Conservation (phyloP, 2,888 invertebrate genomes). For the Ecdyonurus torrentis region DNA sequence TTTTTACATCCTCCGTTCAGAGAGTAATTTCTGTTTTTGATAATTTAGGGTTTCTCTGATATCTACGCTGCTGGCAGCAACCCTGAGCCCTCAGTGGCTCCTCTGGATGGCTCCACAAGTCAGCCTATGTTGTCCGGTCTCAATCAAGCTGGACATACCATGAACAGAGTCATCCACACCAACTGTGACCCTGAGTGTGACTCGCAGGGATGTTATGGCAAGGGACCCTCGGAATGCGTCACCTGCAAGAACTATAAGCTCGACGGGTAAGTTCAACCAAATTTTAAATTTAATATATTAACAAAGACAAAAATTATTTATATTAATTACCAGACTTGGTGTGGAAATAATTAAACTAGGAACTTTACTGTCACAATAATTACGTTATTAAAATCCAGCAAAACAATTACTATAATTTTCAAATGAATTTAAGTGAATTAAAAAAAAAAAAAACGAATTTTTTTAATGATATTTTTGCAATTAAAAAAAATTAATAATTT, state of each 20-base stretch:
- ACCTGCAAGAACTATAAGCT: conserved; percentile 64
- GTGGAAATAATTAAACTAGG: no score
- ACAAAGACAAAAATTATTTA: background rate
- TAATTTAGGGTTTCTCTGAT: conserved; percentile 61
- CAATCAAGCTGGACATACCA: conserved; percentile 10
- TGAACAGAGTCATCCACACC: conserved; percentile 22
- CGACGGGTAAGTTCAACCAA: conserved; percentile 45
- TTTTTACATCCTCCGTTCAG: background rate
- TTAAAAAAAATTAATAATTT: no score
- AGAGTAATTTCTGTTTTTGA: conserved; percentile 8
- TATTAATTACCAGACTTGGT: no score
- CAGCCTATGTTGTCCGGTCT: background rate
- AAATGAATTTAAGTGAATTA: no score
- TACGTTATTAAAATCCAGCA: no score
- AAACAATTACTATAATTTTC: no score
- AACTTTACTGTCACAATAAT: no score
- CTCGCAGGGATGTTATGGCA: conserved; percentile 69
- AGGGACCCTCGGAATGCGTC: conserved; percentile 68
- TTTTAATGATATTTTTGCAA: no score
- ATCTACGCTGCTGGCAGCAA: conserved; percentile 58
- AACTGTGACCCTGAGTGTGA: conserved; percentile 77
- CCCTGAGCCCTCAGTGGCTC: conserved; percentile 55
- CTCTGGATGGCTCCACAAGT: conserved; percentile 40
- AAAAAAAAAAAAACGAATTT: no score
- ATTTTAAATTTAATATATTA: conserved; percentile 1